Evolutionary conservation across 1,140 invertebrate species (phyloP).

Genomic region (Drosophila prosaltans): DNA sequence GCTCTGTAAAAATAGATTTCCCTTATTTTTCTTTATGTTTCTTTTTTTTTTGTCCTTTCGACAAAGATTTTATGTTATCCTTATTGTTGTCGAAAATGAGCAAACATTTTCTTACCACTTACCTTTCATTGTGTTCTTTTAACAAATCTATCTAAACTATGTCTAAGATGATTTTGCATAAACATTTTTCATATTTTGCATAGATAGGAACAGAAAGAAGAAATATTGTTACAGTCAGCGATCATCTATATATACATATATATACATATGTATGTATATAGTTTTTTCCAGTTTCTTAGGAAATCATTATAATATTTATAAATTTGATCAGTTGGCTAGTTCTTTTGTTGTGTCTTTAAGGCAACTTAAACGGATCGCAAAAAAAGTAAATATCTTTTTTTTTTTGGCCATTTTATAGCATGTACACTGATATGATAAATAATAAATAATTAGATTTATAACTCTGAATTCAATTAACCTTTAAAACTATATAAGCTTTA

Average conservation of each 20-base stretch:
- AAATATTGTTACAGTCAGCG: background rate
- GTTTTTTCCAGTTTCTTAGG: no score
- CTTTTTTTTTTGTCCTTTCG: background rate
- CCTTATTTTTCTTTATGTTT: background rate
- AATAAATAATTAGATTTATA: no score
- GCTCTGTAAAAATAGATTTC: background rate
- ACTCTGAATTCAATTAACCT: no score
- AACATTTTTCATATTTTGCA: background rate
- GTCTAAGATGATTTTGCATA: constrained; percentile 6
- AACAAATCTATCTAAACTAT: background rate
- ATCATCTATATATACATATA: background rate
- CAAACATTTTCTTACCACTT: background rate
- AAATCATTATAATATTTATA: no score
- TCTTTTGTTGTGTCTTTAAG: no score
- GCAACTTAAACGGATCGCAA: no score
- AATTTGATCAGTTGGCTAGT: no score
- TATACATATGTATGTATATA: background rate
- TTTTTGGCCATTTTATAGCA: no score
- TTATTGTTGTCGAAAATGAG: background rate
- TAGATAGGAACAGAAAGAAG: no score
- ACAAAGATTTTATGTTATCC: background rate
- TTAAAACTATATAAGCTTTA: no score
- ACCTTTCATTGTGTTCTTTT: background rate
- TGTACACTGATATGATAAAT: no score
- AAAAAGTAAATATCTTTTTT: no score